A percentile compares a stretch with the other conserved stretches of the same genome.
These are phyloP conservation scores for Entomobrya multifasciata DNA, from an alignment of 2,888 invertebrate species.

Conservation along the genomic window DNA sequence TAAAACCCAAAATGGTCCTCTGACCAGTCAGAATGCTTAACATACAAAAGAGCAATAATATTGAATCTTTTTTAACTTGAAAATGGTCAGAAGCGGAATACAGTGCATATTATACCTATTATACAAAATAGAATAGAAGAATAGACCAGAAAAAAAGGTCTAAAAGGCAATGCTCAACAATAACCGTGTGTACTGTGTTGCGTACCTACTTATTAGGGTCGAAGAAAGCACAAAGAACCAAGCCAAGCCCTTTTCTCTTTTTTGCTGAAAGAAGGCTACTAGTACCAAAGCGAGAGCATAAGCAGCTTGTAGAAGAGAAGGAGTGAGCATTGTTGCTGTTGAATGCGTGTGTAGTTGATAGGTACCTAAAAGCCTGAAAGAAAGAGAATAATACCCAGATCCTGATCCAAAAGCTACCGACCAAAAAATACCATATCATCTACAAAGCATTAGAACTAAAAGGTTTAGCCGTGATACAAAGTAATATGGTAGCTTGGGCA, in stretches of 20 bases:
- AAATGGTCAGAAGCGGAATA: too few species aligned
- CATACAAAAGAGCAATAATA: too few species aligned
- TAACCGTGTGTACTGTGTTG: background rate
- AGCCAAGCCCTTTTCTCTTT: slow-evolving; percentile 48
- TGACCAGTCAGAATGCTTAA: background rate
- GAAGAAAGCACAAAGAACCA: slow-evolving; percentile 1
- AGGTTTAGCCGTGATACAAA: slow-evolving; percentile 27
- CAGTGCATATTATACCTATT: background rate
- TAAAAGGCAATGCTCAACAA: slow-evolving; percentile 40
- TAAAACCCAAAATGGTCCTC: background rate
- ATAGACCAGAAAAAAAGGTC: slow-evolving; percentile 13
- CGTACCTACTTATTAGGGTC: slow-evolving; percentile 21
- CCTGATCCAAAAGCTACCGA: slow-evolving; percentile 10
- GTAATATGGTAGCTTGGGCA: background rate
- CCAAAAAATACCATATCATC: background rate
- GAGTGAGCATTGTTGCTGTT: slow-evolving; percentile 6
- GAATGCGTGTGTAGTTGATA: background rate
- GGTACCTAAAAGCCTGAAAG: slow-evolving; percentile 1
- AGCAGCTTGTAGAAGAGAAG: background rate
- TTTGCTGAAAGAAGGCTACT: slow-evolving; percentile 12
- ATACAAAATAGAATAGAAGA: background rate
- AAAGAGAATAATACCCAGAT: background rate
- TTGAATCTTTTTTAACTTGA: too few species aligned
- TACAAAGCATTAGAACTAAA: slow-evolving; percentile 4
- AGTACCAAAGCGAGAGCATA: too few species aligned